phyloP scores from a whole-genome alignment of 2,797 vertebrate species.

The Macrochelys suwanniensis region DNA sequence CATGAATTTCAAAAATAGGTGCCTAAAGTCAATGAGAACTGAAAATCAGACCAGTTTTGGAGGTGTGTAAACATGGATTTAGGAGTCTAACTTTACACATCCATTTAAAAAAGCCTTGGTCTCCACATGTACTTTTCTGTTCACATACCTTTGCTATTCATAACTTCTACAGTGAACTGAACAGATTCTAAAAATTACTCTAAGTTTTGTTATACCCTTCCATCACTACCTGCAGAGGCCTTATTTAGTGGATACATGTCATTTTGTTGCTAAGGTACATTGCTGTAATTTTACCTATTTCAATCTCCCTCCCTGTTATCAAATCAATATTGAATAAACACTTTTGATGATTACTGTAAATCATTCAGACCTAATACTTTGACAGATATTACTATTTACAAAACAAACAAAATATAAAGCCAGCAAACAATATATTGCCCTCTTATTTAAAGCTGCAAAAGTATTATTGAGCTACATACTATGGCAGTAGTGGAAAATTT shows the following conservation, averaged over 20 bases:
- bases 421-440: background rate
- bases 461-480: background rate
- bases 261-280: background rate
- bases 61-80: background rate
- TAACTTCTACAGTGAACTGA: background rate
- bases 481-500: background rate
- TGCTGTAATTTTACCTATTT: background rate
- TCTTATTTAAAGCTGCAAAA: background rate
- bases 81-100: background rate
- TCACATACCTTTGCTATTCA: background rate
- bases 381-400: background rate
- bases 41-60: background rate
- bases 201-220: background rate
- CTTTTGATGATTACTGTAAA: background rate
- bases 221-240: background rate
- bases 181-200: background rate
- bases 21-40: background rate
- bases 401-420: background rate
- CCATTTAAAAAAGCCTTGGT: background rate
- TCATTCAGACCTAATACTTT: background rate
- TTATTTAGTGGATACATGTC: background rate
- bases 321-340: background rate
- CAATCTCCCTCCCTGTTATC: background rate
- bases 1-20: background rate
- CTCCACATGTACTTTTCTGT: background rate